phyloP scores from a whole-genome alignment of 2,797 vertebrate species.

The Mareca penelope region DNA sequence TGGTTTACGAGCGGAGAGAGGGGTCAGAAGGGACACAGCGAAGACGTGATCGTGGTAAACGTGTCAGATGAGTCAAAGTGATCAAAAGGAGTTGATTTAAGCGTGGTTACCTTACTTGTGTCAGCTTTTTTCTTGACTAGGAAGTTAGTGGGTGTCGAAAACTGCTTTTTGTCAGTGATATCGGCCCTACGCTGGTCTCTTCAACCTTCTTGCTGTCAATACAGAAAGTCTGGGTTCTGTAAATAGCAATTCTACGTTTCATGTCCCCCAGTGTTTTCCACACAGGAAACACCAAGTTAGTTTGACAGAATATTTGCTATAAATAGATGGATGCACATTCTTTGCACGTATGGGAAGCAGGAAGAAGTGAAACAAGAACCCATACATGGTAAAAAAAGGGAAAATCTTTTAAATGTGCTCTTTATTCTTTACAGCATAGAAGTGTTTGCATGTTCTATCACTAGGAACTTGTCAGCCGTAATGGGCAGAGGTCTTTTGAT shows the following conservation, averaged over 20 bases:
- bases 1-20: neutral
- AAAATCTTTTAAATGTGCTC: neutral
- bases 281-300: neutral
- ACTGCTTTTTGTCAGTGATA: rapidly evolving
- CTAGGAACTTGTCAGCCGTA: neutral
- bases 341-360: neutral
- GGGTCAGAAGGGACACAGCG: neutral
- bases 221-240: neutral
- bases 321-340: neutral
- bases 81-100: neutral
- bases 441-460: neutral
- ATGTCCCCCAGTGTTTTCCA: neutral
- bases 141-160: neutral
- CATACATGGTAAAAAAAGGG: neutral
- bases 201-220: neutral
- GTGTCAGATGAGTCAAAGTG: neutral
- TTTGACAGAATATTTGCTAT: neutral
- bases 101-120: neutral
- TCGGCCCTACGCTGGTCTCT: neutral
- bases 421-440: neutral
- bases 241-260: neutral
- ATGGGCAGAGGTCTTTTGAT: neutral
- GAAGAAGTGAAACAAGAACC: neutral
- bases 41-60: neutral
- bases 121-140: neutral